These are phyloP conservation scores for Habropoda laboriosa DNA, from an alignment of 1,140 invertebrate genomes.

Conservation along the genomic window DNA sequence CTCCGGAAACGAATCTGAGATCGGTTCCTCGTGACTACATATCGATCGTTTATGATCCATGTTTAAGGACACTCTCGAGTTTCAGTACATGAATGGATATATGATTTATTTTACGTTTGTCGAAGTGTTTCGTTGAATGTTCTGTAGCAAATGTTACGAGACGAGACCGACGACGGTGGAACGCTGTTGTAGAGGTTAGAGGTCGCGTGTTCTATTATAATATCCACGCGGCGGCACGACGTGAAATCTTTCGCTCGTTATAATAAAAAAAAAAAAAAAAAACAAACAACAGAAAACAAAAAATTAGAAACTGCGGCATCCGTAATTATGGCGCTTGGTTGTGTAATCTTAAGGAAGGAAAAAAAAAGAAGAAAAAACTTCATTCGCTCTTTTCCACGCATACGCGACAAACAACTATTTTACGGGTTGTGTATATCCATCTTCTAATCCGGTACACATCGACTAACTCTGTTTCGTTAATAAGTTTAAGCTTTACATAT, in stretches of 20 bases:
- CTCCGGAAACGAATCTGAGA: neutral
- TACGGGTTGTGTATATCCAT: constrained; percentile 39
- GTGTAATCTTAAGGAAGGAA: neutral
- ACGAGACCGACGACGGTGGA: constrained; percentile 47
- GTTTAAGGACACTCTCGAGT: constrained; percentile 4
- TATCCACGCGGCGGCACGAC: neutral
- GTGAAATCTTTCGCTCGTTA: neutral
- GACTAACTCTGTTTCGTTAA: constrained; percentile 63
- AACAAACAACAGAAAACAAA: no score
- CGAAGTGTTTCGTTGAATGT: constrained; percentile 46
- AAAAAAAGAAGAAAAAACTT: neutral
- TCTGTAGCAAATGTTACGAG: constrained; percentile 43
- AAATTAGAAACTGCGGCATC: neutral
- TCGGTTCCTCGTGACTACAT: neutral
- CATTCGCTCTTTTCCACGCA: constrained; percentile 42
- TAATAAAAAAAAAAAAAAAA: no score
- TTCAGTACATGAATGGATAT: neutral
- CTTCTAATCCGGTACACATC: constrained; percentile 53
- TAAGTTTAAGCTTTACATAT: constrained; percentile 69
- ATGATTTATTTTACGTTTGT: no score
- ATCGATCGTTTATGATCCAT: constrained; percentile 20
- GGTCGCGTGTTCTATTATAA: neutral
- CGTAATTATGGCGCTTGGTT: neutral
- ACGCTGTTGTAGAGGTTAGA: constrained; percentile 28
- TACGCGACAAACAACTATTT: constrained; percentile 53